Conservation (phyloP, 2,113 vertebrate species). For the Mesembrinibis cayennensis region DNA sequence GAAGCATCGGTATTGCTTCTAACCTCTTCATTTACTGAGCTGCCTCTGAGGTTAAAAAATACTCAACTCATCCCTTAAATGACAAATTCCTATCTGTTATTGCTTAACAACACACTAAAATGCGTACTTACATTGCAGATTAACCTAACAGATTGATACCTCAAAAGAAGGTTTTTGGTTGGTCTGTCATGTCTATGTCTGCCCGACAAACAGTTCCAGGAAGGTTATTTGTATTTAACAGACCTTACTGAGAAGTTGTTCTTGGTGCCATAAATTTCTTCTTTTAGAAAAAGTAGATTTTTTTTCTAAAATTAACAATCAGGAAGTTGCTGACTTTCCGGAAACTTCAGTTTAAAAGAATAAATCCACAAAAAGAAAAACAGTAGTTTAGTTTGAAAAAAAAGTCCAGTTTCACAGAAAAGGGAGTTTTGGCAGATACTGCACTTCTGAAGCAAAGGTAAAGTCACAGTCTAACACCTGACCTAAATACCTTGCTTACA, state of each 20-base stretch:
- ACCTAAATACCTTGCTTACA: neutral
- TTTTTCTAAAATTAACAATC: neutral
- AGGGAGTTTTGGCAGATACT: neutral
- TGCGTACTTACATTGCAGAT: neutral
- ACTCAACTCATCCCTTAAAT: neutral
- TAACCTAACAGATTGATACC: neutral
- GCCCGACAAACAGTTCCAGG: conserved; percentile 42
- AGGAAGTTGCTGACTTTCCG: neutral
- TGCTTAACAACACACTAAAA: neutral
- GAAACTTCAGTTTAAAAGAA: conserved; percentile 21
- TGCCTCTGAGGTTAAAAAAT: neutral
- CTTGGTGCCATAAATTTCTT: neutral
- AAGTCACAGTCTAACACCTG: neutral
- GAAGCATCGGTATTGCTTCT: neutral
- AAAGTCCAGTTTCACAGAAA: neutral
- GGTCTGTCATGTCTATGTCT: neutral
- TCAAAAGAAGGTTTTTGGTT: neutral
- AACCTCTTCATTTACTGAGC: neutral
- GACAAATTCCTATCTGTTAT: neutral
- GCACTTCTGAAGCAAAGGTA: neutral
- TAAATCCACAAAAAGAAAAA: conserved; percentile 12
- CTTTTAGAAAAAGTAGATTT: neutral
- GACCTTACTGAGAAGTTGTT: conserved; percentile 15
- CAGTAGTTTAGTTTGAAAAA: neutral
- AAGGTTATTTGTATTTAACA: conserved; percentile 25